These are phyloP conservation scores for Drosophila sordidapex DNA, from an alignment of 2,888 invertebrate species.

Conservation along the genomic window DNA sequence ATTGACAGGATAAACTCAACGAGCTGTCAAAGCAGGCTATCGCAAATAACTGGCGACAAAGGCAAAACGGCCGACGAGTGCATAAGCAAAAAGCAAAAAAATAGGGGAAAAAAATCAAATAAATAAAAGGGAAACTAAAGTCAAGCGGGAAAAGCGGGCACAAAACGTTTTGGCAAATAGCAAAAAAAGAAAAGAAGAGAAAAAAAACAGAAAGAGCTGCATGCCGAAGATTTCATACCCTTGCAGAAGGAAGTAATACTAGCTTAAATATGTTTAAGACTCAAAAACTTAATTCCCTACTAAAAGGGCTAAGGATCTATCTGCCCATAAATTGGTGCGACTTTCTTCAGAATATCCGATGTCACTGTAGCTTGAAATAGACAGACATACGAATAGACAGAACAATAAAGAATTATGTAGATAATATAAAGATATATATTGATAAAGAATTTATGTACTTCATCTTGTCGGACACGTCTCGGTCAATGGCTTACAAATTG, in stretches of 20 bases:
- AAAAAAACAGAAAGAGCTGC: background rate
- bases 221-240: background rate
- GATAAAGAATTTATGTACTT: background rate
- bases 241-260: background rate
- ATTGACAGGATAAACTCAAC: constrained; percentile 79
- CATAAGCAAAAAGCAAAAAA: constrained; percentile 42
- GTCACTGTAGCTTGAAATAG: background rate
- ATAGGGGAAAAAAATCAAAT: constrained; percentile 34
- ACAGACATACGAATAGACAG: background rate
- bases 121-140: constrained; percentile 32
- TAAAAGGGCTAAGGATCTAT: background rate
- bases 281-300: background rate
- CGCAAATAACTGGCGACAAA: constrained; percentile 71
- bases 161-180: constrained; percentile 54
- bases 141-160: constrained; percentile 17
- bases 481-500: background rate
- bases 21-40: constrained; percentile 73
- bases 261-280: background rate
- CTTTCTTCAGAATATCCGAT: background rate
- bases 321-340: background rate
- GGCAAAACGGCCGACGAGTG: constrained; percentile 52
- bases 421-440: background rate
- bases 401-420: background rate
- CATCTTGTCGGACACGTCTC: background rate
- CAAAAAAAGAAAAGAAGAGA: constrained; percentile 21